Conservation (phyloP, 2,113 vertebrate genomes). For the Condylura cristata region DNA sequence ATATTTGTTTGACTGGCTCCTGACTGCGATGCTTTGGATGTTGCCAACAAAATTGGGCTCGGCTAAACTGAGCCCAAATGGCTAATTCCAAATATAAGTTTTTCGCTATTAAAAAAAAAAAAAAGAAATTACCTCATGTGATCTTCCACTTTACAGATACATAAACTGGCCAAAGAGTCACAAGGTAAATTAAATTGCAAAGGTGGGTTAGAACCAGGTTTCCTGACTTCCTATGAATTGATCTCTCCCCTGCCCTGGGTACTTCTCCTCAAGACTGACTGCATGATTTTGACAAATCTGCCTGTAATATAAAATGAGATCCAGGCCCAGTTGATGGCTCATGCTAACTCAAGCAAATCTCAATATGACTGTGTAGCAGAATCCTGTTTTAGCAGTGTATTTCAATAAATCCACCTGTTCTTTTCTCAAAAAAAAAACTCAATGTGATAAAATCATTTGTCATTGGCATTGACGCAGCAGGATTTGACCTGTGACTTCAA, state of each 20-base stretch:
- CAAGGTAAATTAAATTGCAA: not conserved
- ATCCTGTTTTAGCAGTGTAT: no score
- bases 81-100: no score
- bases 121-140: no score
- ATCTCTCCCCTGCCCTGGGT: not conserved
- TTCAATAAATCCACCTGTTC: no score
- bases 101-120: no score
- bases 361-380: not conserved
- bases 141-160: not conserved
- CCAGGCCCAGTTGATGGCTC: not conserved
- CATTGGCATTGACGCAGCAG: not conserved
- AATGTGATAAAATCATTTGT: not conserved
- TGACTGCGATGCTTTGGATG: no score
- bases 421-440: not conserved
- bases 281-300: not conserved
- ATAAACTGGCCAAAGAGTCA: not conserved
- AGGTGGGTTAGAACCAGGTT: not conserved
- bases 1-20: no score
- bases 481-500: not conserved
- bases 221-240: not conserved
- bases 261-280: not conserved
- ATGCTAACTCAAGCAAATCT: not conserved
- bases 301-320: not conserved
- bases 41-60: no score
- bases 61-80: no score